A percentile compares a stretch with the other conserved stretches of the same genome.
Conservation (phyloP, 2,797 vertebrate genomes). For the Mormyrus proboscirostris region DNA sequence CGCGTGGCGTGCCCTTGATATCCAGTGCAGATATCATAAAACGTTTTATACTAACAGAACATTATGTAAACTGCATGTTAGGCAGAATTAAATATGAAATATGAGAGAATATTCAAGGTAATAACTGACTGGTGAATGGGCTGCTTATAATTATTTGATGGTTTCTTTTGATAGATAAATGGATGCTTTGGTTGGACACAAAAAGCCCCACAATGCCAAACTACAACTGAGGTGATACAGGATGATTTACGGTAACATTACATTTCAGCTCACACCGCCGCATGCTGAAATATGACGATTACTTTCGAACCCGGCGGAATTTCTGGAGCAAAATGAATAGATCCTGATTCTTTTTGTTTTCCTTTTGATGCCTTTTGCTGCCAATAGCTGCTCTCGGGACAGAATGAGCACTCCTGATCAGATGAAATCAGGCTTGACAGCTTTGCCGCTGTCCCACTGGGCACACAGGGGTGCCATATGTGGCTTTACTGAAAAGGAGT, state of each 20-base stretch:
- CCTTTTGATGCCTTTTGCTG: conserved; percentile 3
- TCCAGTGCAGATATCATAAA: not conserved
- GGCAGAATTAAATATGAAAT: not conserved
- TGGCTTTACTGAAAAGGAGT: conserved; percentile 1
- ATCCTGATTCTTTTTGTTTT: conserved; percentile 18
- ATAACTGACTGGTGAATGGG: not conserved
- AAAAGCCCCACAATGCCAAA: not conserved
- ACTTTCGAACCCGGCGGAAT: not conserved
- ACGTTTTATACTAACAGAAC: not conserved
- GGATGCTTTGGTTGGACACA: not conserved
- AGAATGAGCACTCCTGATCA: not conserved
- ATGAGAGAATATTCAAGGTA: not conserved
- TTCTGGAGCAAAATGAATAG: not conserved
- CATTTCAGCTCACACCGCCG: not conserved
- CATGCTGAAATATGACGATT: not conserved
- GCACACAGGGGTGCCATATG: conserved; percentile 12
- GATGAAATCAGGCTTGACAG: conserved; percentile 17
- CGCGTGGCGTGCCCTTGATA: too few species aligned
- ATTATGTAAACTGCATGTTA: not conserved
- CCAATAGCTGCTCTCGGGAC: not conserved
- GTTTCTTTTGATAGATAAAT: not conserved
- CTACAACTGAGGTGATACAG: not conserved
- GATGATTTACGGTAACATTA: not conserved
- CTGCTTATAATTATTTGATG: not conserved
- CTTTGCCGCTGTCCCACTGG: not conserved